Base-by-base conservation (phyloP, 2,797 vertebrate species). In the Vespertilio murinus region DNA sequence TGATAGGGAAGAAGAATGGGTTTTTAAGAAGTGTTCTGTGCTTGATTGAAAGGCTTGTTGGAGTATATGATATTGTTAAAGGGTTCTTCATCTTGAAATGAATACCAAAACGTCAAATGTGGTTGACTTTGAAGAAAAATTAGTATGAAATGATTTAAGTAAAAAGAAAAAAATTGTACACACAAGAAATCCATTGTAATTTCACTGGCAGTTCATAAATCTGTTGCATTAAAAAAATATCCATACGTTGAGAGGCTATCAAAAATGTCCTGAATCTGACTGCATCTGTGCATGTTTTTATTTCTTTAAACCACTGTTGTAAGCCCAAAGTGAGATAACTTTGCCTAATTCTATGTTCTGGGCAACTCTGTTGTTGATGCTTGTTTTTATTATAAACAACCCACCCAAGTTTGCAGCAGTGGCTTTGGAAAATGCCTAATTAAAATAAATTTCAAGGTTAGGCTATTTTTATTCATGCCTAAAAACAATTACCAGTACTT, bases 341-440 rank as follows among this genome's bases (percentile, higher is more conserved):
- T 93, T 23, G 13, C 35, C 74, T 92, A 71, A 88, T 91, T 94
- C 73, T 54, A 28, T 92, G 42, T 94, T 95, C 65, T 70, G 38
- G 69, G 35, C 64, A 81, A 56, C 40, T 77, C 9, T 42, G 38
- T 77, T 93, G 80, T 67, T 88, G 65, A n/a, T 88, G 13, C 52
- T 96, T 78, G 30, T 78, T 93, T 94, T 83, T 95, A 65, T 96
- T 88, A 91, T 95, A 97, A 97, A 96, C 73, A 96, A 79, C 88
- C 90, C 90, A 95, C 85, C 82, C 75, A 91, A 38, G 10, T 95
- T 95, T 96, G 56, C n/a, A 40, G 4, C 33, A 79, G 6, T 92
- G 65, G 67, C 84, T 91, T 67, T 59, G 85, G 87, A 84, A 94
- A 96, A 92, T 83, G 40, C 42, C 65, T 94, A 94, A 95, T 87